Percentiles rank a stretch among this genome's conserved stretches.
Conservation (phyloP, 2,113 vertebrate genomes). For the Aleadryas rufinucha region DNA sequence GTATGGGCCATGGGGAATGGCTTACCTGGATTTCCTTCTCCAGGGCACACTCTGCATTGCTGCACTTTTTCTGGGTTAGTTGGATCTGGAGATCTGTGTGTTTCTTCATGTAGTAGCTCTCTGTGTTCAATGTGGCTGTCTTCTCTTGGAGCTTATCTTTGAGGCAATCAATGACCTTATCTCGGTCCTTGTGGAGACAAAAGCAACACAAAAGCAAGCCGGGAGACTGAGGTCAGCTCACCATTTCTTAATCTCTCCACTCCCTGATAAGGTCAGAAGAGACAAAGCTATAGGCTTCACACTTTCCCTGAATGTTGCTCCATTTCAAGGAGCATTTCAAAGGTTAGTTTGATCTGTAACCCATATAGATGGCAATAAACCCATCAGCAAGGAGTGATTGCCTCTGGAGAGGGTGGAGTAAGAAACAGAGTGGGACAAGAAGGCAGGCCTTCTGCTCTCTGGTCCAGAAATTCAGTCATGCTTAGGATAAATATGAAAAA, state of each 20-base stretch:
- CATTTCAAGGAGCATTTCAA: background rate
- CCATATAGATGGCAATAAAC: background rate
- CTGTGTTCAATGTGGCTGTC: slow-evolving; percentile 69
- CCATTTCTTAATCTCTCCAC: background rate
- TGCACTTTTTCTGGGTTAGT: slow-evolving; percentile 75
- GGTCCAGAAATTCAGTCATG: background rate
- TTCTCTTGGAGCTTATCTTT: slow-evolving; percentile 76
- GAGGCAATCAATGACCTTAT: slow-evolving; percentile 68
- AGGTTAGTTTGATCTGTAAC: background rate
- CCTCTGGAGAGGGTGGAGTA: background rate
- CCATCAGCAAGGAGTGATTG: background rate
- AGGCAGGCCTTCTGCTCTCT: background rate
- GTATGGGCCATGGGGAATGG: background rate
- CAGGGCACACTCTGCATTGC: slow-evolving; percentile 63
- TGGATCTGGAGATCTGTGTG: slow-evolving; percentile 70
- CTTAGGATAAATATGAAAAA: background rate
- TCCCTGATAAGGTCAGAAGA: background rate
- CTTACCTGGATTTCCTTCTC: slow-evolving; percentile 71
- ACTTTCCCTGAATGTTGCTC: background rate
- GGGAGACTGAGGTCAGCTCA: background rate
- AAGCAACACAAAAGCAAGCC: background rate
- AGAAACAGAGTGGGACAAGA: background rate
- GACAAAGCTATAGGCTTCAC: background rate
- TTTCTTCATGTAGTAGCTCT: slow-evolving; percentile 73
- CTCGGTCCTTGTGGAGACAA: slow-evolving; percentile 58